Percentiles rank a stretch among this genome's conserved stretches.
phyloP scores from a whole-genome alignment of 2,113 vertebrate genomes.

The Limnothrissa miodon region DNA sequence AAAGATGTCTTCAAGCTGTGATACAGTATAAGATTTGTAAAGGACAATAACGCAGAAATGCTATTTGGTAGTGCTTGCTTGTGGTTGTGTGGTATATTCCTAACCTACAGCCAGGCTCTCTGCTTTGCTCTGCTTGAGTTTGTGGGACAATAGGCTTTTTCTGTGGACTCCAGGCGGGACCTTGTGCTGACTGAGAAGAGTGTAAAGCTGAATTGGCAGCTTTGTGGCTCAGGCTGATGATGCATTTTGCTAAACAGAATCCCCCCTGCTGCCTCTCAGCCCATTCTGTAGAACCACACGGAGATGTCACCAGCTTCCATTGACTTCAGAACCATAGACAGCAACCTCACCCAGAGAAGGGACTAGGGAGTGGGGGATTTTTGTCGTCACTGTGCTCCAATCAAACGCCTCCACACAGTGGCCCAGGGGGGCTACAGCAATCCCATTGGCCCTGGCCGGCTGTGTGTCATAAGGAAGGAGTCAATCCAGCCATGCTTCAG shows the following conservation, averaged over 20 bases:
- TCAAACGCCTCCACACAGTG: constrained; percentile 27
- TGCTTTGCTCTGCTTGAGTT: background rate
- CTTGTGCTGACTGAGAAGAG: constrained; percentile 35
- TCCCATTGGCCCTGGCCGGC: constrained; percentile 18
- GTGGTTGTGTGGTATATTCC: background rate
- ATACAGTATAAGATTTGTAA: background rate
- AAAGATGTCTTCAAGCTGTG: background rate
- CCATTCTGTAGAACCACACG: constrained; percentile 40
- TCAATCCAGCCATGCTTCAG: constrained; percentile 21
- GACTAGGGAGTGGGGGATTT: background rate
- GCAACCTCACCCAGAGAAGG: constrained; percentile 36
- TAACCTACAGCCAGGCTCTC: background rate
- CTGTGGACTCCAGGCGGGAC: constrained; percentile 29
- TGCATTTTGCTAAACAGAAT: constrained; percentile 44
- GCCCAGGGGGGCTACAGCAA: background rate
- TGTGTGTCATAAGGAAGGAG: constrained; percentile 33
- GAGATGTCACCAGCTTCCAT: constrained; percentile 57
- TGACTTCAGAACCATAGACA: constrained; percentile 51
- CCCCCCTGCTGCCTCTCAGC: constrained; percentile 22
- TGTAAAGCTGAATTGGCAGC: constrained; percentile 34
- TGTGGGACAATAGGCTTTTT: constrained; percentile 15
- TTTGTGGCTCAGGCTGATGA: constrained; percentile 28
- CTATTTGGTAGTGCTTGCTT: background rate
- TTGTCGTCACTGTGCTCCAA: constrained; percentile 53
- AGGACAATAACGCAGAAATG: background rate